These are phyloP conservation scores for Phrixothrix hirtus DNA, from an alignment of 2,888 invertebrate species.

Conservation along the genomic window DNA sequence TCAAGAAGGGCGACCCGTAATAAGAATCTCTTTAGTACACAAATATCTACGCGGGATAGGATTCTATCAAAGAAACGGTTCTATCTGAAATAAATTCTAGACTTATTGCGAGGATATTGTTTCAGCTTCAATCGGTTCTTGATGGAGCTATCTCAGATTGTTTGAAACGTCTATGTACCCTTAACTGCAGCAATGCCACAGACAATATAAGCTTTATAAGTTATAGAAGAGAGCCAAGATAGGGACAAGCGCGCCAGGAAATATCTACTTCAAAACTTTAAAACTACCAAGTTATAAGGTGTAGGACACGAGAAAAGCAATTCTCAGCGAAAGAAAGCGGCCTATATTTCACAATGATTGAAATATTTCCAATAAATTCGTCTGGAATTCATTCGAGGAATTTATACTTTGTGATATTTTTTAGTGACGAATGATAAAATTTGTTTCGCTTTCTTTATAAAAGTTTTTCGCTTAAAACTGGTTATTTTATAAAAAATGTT, in stretches of 20 bases:
- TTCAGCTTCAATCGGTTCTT: slow-evolving; percentile 47
- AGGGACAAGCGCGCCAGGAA: slow-evolving; percentile 13
- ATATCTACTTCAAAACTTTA: slow-evolving; percentile 11
- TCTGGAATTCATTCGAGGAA: slow-evolving; percentile 22
- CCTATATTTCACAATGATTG: slow-evolving; percentile 29
- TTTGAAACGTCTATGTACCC: slow-evolving; percentile 35
- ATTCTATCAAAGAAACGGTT: slow-evolving; percentile 45
- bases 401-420: slow-evolving; percentile 26
- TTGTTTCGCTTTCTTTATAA: slow-evolving; percentile 18
- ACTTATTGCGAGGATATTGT: slow-evolving; percentile 49
- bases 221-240: slow-evolving; percentile 30
- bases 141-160: slow-evolving; percentile 45
- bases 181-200: slow-evolving; percentile 39
- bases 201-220: slow-evolving; percentile 44
- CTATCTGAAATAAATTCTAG: slow-evolving; percentile 49
- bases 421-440: slow-evolving; percentile 23
- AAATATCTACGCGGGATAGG: slow-evolving; percentile 46
- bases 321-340: slow-evolving; percentile 19
- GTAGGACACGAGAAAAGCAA: slow-evolving; percentile 17
- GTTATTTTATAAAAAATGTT: slow-evolving; percentile 11
- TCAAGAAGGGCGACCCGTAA: slow-evolving; percentile 43
- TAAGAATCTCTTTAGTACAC: slow-evolving; percentile 50
- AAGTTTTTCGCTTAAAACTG: slow-evolving; percentile 18
- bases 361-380: slow-evolving; percentile 31
- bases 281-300: slow-evolving; percentile 20